A percentile compares a stretch with the other conserved stretches of the same genome.
These are phyloP conservation scores for Scaptomyza cyrtandrae DNA, from an alignment of 2,888 invertebrate species.

Conservation along the genomic window DNA sequence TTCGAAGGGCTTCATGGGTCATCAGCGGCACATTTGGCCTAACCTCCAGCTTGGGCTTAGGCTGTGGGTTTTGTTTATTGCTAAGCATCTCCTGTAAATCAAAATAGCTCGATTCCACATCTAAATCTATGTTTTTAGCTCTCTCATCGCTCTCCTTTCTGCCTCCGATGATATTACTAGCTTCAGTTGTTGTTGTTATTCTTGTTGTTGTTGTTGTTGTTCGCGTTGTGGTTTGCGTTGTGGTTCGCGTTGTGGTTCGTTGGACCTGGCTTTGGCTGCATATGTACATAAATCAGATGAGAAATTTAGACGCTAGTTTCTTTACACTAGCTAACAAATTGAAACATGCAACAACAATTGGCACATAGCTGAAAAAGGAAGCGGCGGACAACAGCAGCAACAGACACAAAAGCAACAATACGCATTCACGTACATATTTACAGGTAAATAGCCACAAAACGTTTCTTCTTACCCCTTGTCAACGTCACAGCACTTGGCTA, in stretches of 20 bases:
- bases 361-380: conserved; percentile 16
- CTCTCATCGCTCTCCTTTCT: background rate
- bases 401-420: conserved; percentile 8
- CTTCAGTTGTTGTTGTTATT: background rate
- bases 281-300: conserved; percentile 36
- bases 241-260: background rate
- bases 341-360: conserved; percentile 44
- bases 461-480: conserved; percentile 30
- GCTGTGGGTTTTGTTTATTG: conserved; percentile 27
- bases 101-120: conserved; percentile 24
- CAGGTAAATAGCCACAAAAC: too few species aligned
- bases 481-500: conserved; percentile 47
- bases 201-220: conserved; percentile 6
- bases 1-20: background rate
- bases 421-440: background rate
- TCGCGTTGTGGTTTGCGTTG: conserved; percentile 18
- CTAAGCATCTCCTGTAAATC: conserved; percentile 42
- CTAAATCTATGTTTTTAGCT: conserved; percentile 1
- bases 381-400: conserved; percentile 11
- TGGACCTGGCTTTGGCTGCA: conserved; percentile 36
- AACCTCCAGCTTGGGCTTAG: conserved; percentile 9
- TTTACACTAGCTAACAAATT: conserved; percentile 13
- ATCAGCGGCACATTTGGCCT: conserved; percentile 1
- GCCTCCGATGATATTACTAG: background rate
- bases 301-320: conserved; percentile 30